Evolutionary conservation across 2,888 invertebrate species (phyloP), one percentile per base, ranked within the genome.

Genomic region (Phyto melanocephala): DNA sequence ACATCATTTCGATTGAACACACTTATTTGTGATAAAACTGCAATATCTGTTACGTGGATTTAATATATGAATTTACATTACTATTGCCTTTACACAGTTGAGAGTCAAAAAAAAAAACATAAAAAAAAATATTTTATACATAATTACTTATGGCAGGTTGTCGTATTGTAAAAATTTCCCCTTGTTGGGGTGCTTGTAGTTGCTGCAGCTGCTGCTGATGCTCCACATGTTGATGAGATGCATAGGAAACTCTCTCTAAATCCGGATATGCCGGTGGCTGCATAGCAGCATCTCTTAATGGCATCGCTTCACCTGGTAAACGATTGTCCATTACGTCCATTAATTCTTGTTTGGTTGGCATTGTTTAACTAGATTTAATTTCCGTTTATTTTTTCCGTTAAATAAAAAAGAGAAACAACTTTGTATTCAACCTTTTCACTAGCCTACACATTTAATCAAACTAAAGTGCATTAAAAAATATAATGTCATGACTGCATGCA

Each of bases 311-410:
- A 22, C 82, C 82, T 13, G 82, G 82, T 45, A 82, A 82, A 42
- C 75, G 82, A 62, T 76, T 79, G 8, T 82, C 79, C 82, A 82
- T 82, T 17, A 75, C 65, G 28, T 52, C 20, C 28, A 82, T 82
- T 58, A 79, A 42, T 42, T 82, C 82, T 37, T 82, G 79, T 56
- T 82, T 82, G 15, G 75, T 79, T 42, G 79, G 60, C 82, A 82
- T 82, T 28, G 54, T 37, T n/a, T 5, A 33, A 68, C 33, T 68
- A 24, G 0, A 20, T 33, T 50, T 28, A 37, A 7, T 20, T 28
- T 40, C 7, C 28, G 1, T 37, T 17, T 6, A 1, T 1, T 42
- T 15, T 13, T 0, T n/a, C 22, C 24, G 2, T 40, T 24, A 13
- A 20, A 4, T 1, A n/a, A 54, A 56, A 33, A 37, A 37, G 17